Evolutionary conservation across 2,113 vertebrate species (phyloP), one percentile per base, ranked within the genome.

Genomic region (Aramus guarauna): DNA sequence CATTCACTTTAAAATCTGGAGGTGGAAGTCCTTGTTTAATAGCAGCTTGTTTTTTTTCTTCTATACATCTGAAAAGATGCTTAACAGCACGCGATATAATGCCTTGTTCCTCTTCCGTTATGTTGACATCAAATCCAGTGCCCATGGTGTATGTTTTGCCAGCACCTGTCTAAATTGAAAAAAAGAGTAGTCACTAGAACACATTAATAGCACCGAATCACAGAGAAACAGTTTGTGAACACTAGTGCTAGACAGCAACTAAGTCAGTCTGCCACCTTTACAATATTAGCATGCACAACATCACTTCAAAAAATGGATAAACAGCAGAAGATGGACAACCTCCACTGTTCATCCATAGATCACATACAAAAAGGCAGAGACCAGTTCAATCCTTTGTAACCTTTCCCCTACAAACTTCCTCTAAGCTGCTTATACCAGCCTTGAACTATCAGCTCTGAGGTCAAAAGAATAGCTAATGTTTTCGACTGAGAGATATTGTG

Each of bases 131-230:
- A 91, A 99, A 99, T 75, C 99, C 99, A 23, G 99, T 99, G 80
- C 99, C 99, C 99, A 99, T 99, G 66, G 99, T 99, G 66, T 99
- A 99, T 3, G 99, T 99, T 98, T 99, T 99, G 48, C 99, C 99
- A 68, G 99, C 99, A 81, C 99, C 99, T 27, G 99, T 99, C 99
- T 99, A 95, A 63, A 97, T 56, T 78, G 75, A 94, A 93, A 78
- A 41, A 88, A 53, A 26, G 6, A 56, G 3, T 9, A 16, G 39
- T 88, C 36, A 93, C 14, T 50, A 73, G 48, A 75, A 74, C 47
- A 68, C 2, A 3, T 26, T 48, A 81, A 56, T 15, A 68, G 16
- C 3, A 32, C 29, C 22, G 12, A 53, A 52, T 41, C 39, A 53
- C n/a, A 48, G 15, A 94, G 55, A 73, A 92, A 85, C 11, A 91